Conservation (phyloP, 2,797 vertebrate species). For the Acropternis orthonyx region DNA sequence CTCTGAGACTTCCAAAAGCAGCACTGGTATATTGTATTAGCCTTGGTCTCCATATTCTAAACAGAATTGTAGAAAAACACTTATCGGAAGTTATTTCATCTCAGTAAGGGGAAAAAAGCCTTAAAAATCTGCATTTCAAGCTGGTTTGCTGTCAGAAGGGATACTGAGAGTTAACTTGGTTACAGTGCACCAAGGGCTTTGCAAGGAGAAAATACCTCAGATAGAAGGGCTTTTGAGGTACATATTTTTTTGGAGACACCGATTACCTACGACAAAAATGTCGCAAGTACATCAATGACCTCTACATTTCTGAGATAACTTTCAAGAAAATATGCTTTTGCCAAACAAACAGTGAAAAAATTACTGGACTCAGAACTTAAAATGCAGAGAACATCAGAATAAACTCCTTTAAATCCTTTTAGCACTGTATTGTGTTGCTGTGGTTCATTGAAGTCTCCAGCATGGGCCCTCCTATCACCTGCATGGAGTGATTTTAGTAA, state of each 20-base stretch:
- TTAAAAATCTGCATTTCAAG: not conserved
- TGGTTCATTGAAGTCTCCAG: no score
- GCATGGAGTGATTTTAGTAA: not conserved
- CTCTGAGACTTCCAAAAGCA: not conserved
- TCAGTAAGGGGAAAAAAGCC: not conserved
- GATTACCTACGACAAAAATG: not conserved
- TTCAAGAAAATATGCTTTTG: not conserved
- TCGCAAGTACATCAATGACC: not conserved
- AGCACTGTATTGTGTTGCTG: accelerated
- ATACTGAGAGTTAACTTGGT: not conserved
- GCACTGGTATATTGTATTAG: not conserved
- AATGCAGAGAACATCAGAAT: not conserved
- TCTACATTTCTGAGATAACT: not conserved
- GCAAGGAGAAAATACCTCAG: not conserved
- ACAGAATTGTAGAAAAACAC: not conserved
- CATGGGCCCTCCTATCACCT: not conserved
- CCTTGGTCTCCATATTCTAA: not conserved
- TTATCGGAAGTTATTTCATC: not conserved
- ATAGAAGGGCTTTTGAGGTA: not conserved
- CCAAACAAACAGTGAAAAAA: not conserved
- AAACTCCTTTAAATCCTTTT: not conserved
- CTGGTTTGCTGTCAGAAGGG: not conserved
- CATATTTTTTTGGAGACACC: not conserved
- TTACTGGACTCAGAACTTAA: not conserved
- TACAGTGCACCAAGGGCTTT: not conserved